A percentile compares a stretch with the other conserved stretches of the same genome.
These are phyloP conservation scores for Odontamblyopus rebecca DNA, from an alignment of 2,797 vertebrate genomes.

Conservation along the genomic window DNA sequence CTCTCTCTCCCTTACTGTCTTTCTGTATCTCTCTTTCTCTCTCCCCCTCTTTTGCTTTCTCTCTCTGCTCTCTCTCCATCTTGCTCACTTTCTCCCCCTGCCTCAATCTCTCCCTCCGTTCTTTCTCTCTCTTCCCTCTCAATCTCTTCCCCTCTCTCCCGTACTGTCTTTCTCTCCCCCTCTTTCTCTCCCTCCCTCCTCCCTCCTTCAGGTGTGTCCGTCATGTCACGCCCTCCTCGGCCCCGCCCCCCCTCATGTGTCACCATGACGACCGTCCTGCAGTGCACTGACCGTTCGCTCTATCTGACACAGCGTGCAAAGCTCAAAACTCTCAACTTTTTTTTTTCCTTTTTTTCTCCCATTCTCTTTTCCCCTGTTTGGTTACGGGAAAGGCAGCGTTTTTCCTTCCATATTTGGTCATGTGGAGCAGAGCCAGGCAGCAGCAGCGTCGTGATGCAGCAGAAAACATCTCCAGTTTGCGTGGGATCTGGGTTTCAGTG, in stretches of 20 bases:
- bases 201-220: too few relatives aligned
- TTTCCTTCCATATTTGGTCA: constrained; percentile 86
- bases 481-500: constrained; percentile 69
- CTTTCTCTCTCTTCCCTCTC: too few relatives aligned
- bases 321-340: constrained; percentile 49
- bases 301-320: constrained; percentile 77
- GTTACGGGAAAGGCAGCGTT: constrained; percentile 84
- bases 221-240: constrained; percentile 27
- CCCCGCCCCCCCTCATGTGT: constrained; percentile 49
- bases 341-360: constrained; percentile 3
- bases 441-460: constrained; percentile 80
- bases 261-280: constrained; percentile 59
- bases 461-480: constrained; percentile 78
- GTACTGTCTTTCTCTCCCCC: too few relatives aligned
- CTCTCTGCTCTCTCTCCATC: too few relatives aligned
- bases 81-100: too few relatives aligned
- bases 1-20: too few relatives aligned
- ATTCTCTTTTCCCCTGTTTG: constrained; percentile 68
- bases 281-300: constrained; percentile 70
- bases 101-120: too few relatives aligned
- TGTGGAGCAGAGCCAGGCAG: constrained; percentile 79
- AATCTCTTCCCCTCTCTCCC: too few relatives aligned
- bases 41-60: too few relatives aligned
- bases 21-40: too few relatives aligned
- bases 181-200: too few relatives aligned